Evolutionary conservation across 2,888 invertebrate species (phyloP).

Genomic region (Gryllus longicercus): DNA sequence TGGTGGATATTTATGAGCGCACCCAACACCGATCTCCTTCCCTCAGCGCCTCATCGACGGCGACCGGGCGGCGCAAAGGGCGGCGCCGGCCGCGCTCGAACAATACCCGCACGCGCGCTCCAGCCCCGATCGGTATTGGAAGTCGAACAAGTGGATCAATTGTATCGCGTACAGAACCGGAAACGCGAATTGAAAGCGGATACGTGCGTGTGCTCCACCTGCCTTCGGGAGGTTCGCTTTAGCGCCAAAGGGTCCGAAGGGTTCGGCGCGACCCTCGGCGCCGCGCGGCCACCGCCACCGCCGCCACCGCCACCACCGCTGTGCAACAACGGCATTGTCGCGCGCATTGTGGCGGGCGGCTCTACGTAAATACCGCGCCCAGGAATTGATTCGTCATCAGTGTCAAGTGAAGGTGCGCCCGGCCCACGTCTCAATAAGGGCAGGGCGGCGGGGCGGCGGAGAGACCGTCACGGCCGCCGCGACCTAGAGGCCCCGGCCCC

Average conservation of each 20-base stretch:
- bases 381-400: neutral
- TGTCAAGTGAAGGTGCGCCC: neutral
- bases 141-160: neutral
- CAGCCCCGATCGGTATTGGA: neutral
- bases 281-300: no score
- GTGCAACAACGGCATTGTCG: neutral
- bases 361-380: neutral
- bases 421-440: neutral
- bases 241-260: neutral
- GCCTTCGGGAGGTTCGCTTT: neutral
- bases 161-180: constrained; percentile 17
- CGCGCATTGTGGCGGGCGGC: neutral
- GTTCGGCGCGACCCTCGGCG: neutral
- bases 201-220: neutral
- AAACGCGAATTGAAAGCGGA: neutral
- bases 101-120: neutral
- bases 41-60: no score
- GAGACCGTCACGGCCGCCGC: neutral
- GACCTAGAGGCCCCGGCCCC: neutral
- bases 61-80: no score
- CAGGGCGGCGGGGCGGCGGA: neutral
- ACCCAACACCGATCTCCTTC: no score
- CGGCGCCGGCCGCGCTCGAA: neutral
- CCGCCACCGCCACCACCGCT: no score
- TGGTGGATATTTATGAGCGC: no score